Base-by-base conservation (phyloP, 2,113 vertebrate genomes). In the Podilymbus podiceps region DNA sequence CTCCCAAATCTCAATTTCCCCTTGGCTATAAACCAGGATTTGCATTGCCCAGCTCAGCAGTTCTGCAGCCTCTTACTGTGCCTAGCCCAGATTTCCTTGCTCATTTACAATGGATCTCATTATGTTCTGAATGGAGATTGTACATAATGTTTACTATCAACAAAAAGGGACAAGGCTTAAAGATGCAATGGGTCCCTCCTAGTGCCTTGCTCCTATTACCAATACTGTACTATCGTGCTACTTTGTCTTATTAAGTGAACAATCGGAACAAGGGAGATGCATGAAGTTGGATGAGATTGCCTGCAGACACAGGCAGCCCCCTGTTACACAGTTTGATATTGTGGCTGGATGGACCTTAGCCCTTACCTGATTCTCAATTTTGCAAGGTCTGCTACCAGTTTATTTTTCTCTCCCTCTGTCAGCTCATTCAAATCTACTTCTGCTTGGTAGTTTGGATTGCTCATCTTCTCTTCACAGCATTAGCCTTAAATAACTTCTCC, bases 401-500 rank as follows among this genome's bases (percentile, higher is more conserved):
- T 96, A 31, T 97, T 96, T 75, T 90, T 98, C 97, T 42, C 38
- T 96, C 46, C 33, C 38, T 98, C 92, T 75, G 95, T 98, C 28
- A 90, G 52, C 55, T 93, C n/a, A n/a, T 98, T 98, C 44, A 97
- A 72, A 69, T 93, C 95, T 62, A 15, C 83, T 47, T 98, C 98
- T 31, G 31, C 69, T 71, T 98, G 88, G 42, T 97, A 98, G 72
- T 98, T 96, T 97, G 96, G 72, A 98, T 53, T 3, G 97, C 97
- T 88, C 59, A 38, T 9, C 79, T 88, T 19, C 96, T 97, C 87
- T 98, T 98, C 12, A 55, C 67, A 38, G 97, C 95, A 25, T 97
- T 98, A 68, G 98, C 98, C 68, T 96, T 96, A 56, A 98, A 97
- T 66, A 94, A 97, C 67, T 71, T 97, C 49, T 91, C 96, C 95